phyloP scores from a whole-genome alignment of 2,113 vertebrate species.

The Isurus oxyrinchus region DNA sequence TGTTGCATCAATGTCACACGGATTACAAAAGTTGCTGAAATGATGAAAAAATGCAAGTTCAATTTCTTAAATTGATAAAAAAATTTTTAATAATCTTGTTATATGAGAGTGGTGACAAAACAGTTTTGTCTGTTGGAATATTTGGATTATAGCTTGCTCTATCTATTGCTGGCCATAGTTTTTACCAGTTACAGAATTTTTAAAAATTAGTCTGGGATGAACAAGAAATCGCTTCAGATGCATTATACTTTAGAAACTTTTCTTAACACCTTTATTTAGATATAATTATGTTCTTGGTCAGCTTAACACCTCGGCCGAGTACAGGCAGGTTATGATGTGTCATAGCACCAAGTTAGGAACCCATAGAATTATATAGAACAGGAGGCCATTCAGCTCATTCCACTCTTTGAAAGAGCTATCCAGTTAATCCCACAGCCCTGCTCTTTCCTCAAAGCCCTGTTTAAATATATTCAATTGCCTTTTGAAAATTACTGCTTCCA shows the following conservation, averaged over 20 bases:
- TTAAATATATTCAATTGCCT: background rate
- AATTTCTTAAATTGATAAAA: background rate
- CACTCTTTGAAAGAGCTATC: background rate
- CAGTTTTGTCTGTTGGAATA: background rate
- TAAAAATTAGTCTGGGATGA: background rate
- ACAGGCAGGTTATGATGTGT: too few relatives aligned
- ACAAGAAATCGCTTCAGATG: background rate
- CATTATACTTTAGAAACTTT: background rate
- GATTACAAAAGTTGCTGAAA: background rate
- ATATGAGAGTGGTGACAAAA: background rate
- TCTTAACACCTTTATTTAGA: background rate
- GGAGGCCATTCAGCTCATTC: background rate
- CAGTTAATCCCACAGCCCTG: background rate
- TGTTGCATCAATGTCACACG: background rate
- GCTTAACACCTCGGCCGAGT: background rate
- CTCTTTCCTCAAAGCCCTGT: background rate
- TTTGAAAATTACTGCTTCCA: background rate
- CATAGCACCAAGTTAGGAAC: background rate
- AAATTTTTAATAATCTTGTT: background rate
- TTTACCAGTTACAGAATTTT: background rate
- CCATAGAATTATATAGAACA: too few relatives aligned
- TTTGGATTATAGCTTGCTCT: background rate
- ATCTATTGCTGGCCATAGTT: background rate
- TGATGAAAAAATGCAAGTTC: background rate
- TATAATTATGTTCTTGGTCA: background rate